Evolutionary conservation across 1,140 invertebrate species (phyloP), one percentile per base, ranked within the genome.

Genomic region (Aphelinus atriplicis): DNA sequence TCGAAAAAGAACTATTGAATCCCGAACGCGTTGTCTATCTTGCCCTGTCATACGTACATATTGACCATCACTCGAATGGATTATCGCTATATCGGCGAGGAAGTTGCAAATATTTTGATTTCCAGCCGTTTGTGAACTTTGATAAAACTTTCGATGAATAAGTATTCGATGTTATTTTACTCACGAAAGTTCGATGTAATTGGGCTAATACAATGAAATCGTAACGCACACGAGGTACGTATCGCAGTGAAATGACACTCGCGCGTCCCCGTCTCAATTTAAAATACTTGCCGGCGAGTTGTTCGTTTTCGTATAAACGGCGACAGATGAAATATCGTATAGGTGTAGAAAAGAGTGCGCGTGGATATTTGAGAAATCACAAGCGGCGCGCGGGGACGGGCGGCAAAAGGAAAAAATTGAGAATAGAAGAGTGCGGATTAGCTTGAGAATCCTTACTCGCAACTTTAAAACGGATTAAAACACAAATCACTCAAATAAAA

Each of bases 401-500:
- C 46, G 53, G 55, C 10, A 76, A 76, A 64, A 48, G 56, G 42
- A 61, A 50, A 7, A 65, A n/a, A 48, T 4, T 53, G 26, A 47
- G 68, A 45, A 74, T 68, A 51, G 43, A 64, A 62, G 66, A 57
- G 73, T 10, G 61, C 51, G 73, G 66, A 75, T 69, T 70, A 70
- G 72, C 63, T 55, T 45, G 65, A 55, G 51, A 61, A 74, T 68
- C 62, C 48, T 58, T 73, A 56, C 70, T 66, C 47, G 51, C 62
- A 66, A 73, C 62, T 73, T 65, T 50, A 50, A 53, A 75, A 64
- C 67, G 73, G 73, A 75, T 75, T 75, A 75, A 75, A 71, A 71
- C 67, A 71, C 73, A 75, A 71, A 75, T 75, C 73, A 71, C 67
- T 70, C 73, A 70, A 75, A 75, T 71, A 71, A 75, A 75, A 65